A percentile compares a stretch with the other conserved stretches of the same genome.
These are phyloP conservation scores for Drosophila prosaltans DNA, from an alignment of 1,140 invertebrate genomes.

Conservation along the genomic window DNA sequence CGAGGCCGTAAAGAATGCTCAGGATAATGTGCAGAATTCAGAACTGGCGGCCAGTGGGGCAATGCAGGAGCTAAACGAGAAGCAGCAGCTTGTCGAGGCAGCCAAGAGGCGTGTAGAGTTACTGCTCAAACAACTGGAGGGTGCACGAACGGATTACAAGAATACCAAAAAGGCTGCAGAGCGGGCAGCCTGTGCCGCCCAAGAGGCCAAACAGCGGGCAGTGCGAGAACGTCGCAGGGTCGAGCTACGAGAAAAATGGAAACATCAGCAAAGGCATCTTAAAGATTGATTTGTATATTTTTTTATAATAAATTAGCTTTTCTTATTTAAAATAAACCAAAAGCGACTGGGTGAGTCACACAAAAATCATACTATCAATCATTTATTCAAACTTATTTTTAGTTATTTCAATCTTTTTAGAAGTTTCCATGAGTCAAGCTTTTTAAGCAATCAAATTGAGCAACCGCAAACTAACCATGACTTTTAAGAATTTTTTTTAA, in stretches of 20 bases:
- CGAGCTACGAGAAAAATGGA: slow-evolving; percentile 10
- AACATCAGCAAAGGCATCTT: background rate
- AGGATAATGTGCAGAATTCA: slow-evolving; percentile 85
- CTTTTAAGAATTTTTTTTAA: slow-evolving; percentile 34
- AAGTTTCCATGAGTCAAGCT: too few relatives aligned
- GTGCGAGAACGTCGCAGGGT: slow-evolving; percentile 40
- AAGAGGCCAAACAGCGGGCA: slow-evolving; percentile 84
- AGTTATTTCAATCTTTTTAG: too few relatives aligned
- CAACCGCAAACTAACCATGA: slow-evolving; percentile 33
- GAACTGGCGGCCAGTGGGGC: slow-evolving; percentile 85
- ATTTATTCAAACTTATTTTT: too few relatives aligned
- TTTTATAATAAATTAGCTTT: background rate
- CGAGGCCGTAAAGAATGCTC: slow-evolving; percentile 64
- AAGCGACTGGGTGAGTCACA: too few relatives aligned
- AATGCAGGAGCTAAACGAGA: slow-evolving; percentile 85
- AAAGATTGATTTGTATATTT: background rate
- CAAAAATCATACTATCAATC: too few relatives aligned
- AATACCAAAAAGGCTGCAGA: slow-evolving; percentile 86
- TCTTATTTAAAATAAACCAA: too few relatives aligned
- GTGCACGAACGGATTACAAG: slow-evolving; percentile 85
- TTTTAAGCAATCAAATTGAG: background rate
- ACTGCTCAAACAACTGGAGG: slow-evolving; percentile 85
- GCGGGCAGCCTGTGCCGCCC: slow-evolving; percentile 86
- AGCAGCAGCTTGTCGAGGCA: slow-evolving; percentile 86
- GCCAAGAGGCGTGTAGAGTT: slow-evolving; percentile 86